Percentiles rank a stretch among this genome's conserved stretches.
Evolutionary conservation across 2,888 invertebrate species (phyloP).

Genomic region (Cantharis lateralis): DNA sequence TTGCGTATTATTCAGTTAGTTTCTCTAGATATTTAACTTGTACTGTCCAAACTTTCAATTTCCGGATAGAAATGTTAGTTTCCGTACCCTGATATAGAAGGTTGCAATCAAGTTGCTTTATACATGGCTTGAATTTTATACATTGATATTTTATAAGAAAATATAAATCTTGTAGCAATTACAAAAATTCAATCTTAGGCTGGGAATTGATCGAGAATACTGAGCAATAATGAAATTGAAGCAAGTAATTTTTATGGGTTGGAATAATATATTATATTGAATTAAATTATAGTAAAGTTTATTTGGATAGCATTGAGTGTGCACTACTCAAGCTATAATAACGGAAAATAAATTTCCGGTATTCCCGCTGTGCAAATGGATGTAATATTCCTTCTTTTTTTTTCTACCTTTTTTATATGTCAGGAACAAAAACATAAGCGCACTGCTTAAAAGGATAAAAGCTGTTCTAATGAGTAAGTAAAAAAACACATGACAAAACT

Average conservation of each 20-base stretch:
- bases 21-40: slow-evolving; percentile 26
- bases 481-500: too few relatives aligned
- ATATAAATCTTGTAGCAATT: neutral
- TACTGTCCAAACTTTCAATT: slow-evolving; percentile 31
- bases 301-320: slow-evolving; percentile 34
- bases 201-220: neutral
- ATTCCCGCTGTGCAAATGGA: slow-evolving; percentile 39
- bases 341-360: slow-evolving; percentile 51
- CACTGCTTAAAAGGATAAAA: too few relatives aligned
- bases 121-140: neutral
- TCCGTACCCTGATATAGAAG: slow-evolving; percentile 24
- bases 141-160: neutral
- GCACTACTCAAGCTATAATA: slow-evolving; percentile 42
- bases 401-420: slow-evolving; percentile 6
- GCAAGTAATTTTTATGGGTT: too few relatives aligned
- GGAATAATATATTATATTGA: neutral
- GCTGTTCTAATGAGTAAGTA: too few relatives aligned
- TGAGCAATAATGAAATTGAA: neutral
- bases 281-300: slow-evolving; percentile 20
- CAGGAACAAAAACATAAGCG: neutral
- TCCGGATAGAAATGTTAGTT: slow-evolving; percentile 29
- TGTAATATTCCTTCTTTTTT: slow-evolving; percentile 48
- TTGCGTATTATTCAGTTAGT: slow-evolving; percentile 20
- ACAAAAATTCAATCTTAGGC: neutral
- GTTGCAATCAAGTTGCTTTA: slow-evolving; percentile 17